Conservation (phyloP, 2,888 invertebrate species). For the Euzophera pinguis region DNA sequence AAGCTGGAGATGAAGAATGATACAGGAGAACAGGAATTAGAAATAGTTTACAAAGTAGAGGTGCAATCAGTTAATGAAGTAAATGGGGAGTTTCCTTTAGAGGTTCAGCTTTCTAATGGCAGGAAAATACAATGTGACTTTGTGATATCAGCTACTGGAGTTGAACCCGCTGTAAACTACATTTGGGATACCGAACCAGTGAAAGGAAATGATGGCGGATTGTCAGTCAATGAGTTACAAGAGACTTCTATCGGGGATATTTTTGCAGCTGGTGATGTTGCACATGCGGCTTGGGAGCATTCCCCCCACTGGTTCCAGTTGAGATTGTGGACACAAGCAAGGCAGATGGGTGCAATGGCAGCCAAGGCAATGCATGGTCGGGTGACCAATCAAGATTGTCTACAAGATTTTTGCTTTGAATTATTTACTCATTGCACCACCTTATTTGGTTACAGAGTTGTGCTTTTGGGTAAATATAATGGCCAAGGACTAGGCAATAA, state of each 20-base stretch:
- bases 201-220: constrained; percentile 87
- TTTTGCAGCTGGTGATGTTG: constrained; percentile 98
- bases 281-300: constrained; percentile 87
- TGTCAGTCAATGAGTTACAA: constrained; percentile 92
- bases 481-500: constrained; percentile 90
- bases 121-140: constrained; percentile 90
- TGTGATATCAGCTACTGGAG: constrained; percentile 97
- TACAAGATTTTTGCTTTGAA: constrained; percentile 98
- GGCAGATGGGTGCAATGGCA: constrained; percentile 97
- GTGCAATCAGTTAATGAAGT: constrained; percentile 62
- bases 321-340: constrained; percentile 98
- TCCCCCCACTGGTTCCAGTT: constrained; percentile 95
- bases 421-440: constrained; percentile 97
- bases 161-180: constrained; percentile 84
- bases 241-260: constrained; percentile 87
- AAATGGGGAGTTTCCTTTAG: constrained; percentile 82
- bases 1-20: constrained; percentile 82
- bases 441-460: constrained; percentile 96
- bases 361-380: constrained; percentile 91
- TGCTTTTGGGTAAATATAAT: constrained; percentile 95
- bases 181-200: constrained; percentile 72
- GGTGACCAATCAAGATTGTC: constrained; percentile 80
- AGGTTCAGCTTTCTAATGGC: constrained; percentile 86
- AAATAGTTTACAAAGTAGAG: constrained; percentile 82
- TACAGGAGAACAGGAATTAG: constrained; percentile 66